phyloP scores from a whole-genome alignment of 2,113 vertebrate genomes.

The Sinosuthora webbiana region DNA sequence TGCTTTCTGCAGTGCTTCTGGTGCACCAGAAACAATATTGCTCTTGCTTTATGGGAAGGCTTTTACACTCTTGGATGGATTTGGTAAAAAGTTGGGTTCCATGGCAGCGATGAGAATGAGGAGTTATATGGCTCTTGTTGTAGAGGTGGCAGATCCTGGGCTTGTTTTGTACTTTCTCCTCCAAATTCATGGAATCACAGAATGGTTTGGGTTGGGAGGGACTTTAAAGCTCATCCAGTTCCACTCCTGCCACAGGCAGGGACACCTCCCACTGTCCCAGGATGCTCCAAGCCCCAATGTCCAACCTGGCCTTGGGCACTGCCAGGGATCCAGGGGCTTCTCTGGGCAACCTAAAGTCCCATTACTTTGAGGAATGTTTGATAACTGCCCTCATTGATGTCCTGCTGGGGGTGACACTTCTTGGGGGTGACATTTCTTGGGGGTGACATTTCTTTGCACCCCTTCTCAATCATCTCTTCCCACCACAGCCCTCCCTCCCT shows the following conservation, averaged over 20 bases:
- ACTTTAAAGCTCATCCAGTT: accelerated
- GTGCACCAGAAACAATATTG: background rate
- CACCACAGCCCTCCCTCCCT: background rate
- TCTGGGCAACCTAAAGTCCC: background rate
- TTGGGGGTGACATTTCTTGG: background rate
- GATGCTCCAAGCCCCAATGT: background rate
- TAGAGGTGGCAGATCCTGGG: background rate
- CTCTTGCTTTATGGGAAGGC: background rate
- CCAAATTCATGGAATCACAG: accelerated
- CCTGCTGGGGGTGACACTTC: background rate
- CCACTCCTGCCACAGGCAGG: background rate
- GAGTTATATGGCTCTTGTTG: background rate
- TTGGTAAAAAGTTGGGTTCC: background rate
- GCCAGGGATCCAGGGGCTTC: background rate
- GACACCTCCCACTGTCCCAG: background rate
- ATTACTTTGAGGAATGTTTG: background rate
- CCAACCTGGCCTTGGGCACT: background rate
- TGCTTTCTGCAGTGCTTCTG: background rate
- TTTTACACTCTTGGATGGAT: background rate
- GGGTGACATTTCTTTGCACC: background rate
- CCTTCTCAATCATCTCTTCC: background rate
- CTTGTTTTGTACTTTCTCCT: background rate
- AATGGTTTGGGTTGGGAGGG: background rate
- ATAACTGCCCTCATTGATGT: background rate
- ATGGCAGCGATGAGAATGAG: background rate